Evolutionary conservation across 2,888 invertebrate species (phyloP).

Genomic region (Sinohyriopsis cumingii): DNA sequence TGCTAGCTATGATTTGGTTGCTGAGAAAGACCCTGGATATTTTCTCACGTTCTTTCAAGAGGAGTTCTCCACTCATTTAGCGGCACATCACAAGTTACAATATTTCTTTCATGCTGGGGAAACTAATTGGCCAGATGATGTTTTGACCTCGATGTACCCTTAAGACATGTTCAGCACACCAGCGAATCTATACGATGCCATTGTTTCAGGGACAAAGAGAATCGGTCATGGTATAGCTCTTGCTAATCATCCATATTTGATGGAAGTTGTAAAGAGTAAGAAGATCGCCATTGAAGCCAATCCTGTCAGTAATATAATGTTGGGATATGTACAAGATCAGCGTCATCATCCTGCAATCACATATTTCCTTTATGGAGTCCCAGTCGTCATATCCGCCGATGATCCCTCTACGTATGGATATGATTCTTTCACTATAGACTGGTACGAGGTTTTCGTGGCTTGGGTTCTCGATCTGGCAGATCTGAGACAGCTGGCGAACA

Average conservation of each 20-base stretch:
- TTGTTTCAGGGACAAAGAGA: conserved; percentile 29
- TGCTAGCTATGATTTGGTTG: conserved; percentile 28
- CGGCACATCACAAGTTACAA: conserved; percentile 9
- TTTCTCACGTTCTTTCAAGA: conserved; percentile 28
- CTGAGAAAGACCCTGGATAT: conserved; percentile 30
- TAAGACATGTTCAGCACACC: conserved; percentile 25
- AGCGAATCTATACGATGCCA: conserved; percentile 33
- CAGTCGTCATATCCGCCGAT: conserved; percentile 31
- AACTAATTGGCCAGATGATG: conserved; percentile 37
- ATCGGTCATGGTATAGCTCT: neutral
- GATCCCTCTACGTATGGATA: conserved; percentile 34
- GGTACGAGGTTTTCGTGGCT: conserved; percentile 35
- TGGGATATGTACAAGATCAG: conserved; percentile 36
- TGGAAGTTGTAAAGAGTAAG: no score
- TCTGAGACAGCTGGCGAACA: conserved; percentile 21
- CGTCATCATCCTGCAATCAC: conserved; percentile 37
- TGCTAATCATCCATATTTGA: no score
- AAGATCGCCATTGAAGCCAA: no score
- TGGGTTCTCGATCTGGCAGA: conserved; percentile 30
- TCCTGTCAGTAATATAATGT: conserved; percentile 32
- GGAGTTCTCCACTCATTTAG: conserved; percentile 19
- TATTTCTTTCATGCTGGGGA: conserved; percentile 30
- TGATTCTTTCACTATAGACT: conserved; percentile 34
- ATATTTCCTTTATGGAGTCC: conserved; percentile 30
- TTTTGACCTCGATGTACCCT: conserved; percentile 23